Evolutionary conservation across 2,113 vertebrate genomes (phyloP), one percentile per base, ranked within the genome.

Genomic region (Tretioscincus oriximinensis): DNA sequence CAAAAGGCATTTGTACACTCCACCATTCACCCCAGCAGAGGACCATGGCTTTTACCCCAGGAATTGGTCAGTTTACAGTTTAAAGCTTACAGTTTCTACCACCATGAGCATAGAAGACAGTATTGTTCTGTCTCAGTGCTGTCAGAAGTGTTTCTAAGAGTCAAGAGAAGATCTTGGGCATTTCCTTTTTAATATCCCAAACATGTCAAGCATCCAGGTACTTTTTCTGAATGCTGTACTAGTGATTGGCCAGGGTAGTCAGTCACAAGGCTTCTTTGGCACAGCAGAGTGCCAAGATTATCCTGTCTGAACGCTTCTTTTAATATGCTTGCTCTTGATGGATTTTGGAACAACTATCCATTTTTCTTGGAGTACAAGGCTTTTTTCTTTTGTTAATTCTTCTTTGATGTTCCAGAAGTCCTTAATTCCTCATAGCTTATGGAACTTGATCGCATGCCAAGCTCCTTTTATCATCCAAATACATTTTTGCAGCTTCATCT

Each of bases 401-500:
- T 58, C 49, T 68, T 75, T 74, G 64, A 81, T 75, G 65, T 28
- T 66, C 26, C 49, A 58, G 63, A 75, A 75, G 24, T 68, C 49
- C 64, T 73, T 60, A 45, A 60, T 75, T 81, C 60, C 51, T 51
- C 65, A 75, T 31, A 51, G 70, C 12, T 60, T 45, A 41, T 54
- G 49, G 58, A 26, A 66, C 24, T 60, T 60, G 26, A 45, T 22
- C 45, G 67, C 41, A 49, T 2, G 20, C 49, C 72, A 76, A 5
- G 26, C 28, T 31, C 61, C 31, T 81, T 60, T 60, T 68, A 68
- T 75, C 72, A 60, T 29, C 31, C 21, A 24, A 60, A 60, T 60
- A 60, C 68, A 81, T 0, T 1, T 75, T 20, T 51, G 18, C 20
- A 20, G n/a, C 66, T 77, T 77, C 41, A 45, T 67, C 76, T 67